Evolutionary conservation across 2,113 vertebrate species (phyloP).

Genomic region (Heptranchias perlo): DNA sequence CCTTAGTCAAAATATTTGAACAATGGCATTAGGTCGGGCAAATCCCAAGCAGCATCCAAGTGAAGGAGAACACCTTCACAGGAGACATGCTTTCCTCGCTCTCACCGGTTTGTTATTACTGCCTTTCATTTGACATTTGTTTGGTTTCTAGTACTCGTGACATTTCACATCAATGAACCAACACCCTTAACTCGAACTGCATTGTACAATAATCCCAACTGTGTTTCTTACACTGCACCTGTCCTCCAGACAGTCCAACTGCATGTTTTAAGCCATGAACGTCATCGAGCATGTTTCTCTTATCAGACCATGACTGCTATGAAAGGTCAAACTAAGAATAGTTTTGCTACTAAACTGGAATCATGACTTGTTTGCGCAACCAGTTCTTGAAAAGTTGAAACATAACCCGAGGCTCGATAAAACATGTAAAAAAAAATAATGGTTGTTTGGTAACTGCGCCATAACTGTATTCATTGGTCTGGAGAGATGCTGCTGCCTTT

Average conservation of each 20-base stretch:
- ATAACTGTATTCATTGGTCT: background rate
- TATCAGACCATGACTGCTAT: background rate
- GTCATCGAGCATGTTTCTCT: background rate
- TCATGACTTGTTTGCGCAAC: no score
- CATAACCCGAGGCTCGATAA: background rate
- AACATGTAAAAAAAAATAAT: background rate
- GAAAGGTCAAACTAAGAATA: background rate
- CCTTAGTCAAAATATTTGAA: no score
- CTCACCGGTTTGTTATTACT: background rate
- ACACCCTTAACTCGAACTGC: background rate
- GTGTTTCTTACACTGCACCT: background rate
- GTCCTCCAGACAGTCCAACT: background rate
- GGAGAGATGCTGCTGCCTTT: background rate
- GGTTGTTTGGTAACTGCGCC: background rate
- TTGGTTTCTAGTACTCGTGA: background rate
- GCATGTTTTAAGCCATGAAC: background rate
- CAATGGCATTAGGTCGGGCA: no score
- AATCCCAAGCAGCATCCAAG: background rate
- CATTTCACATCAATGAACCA: background rate
- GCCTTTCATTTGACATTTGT: background rate
- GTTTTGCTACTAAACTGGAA: background rate
- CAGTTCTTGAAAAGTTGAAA: background rate
- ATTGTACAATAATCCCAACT: background rate
- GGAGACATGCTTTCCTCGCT: background rate
- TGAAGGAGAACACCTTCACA: background rate